Percentiles rank a stretch among this genome's conserved stretches.
Evolutionary conservation across 2,113 vertebrate genomes (phyloP).

Genomic region (Xenus cinereus): DNA sequence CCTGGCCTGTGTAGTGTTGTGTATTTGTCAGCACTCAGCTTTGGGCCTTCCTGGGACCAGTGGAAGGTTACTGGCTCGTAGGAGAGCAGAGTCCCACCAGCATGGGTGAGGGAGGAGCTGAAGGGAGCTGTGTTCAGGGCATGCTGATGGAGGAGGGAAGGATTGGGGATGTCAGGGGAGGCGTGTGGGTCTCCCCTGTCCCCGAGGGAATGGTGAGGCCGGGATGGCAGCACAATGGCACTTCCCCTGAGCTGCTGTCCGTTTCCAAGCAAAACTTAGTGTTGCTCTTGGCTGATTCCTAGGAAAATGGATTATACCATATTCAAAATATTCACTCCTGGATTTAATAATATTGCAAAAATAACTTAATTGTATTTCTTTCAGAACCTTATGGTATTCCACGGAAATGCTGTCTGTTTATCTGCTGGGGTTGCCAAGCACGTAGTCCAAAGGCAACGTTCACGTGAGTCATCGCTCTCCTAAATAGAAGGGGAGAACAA

Average conservation of each 20-base stretch:
- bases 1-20: not conserved
- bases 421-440: not conserved
- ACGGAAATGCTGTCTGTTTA: conserved; percentile 18
- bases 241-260: not conserved
- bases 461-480: not conserved
- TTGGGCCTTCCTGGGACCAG: not conserved
- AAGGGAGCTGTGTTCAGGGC: not conserved
- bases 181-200: accelerated
- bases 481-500: not conserved
- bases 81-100: not conserved
- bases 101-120: not conserved
- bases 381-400: not conserved
- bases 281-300: conserved; percentile 50
- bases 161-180: not conserved
- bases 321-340: conserved; percentile 28
- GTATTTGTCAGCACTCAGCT: not conserved
- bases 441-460: not conserved
- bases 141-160: not conserved
- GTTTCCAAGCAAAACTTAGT: not conserved
- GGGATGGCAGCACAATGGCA: not conserved
- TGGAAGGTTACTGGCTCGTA: not conserved
- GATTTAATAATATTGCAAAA: conserved; percentile 41
- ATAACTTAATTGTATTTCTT: conserved; percentile 1
- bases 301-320: conserved; percentile 55
- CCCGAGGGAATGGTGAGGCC: not conserved